Evolutionary conservation across 1,140 invertebrate genomes (phyloP), one percentile per base, ranked within the genome.

Genomic region (Drosophila littoralis): DNA sequence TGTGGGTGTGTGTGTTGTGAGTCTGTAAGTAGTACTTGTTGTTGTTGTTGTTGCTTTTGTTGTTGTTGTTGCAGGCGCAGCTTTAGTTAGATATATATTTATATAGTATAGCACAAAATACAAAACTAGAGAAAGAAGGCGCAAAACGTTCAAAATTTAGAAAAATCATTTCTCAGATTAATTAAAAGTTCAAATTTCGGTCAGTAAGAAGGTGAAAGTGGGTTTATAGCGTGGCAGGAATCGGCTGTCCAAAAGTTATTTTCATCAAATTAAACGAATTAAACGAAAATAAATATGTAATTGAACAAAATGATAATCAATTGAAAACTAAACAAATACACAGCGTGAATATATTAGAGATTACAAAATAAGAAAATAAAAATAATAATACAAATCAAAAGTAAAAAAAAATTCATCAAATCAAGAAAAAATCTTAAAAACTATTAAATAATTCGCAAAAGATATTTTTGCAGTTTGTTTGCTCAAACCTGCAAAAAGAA

Each of bases 401-500:
- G 40, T 58, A 17, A 17, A 22, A 42, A 60, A 42, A 72, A 78
- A 59, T 66, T 38, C 46, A 63, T 60, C 57, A 76, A 55, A 72
- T 66, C 43, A 77, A 75, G n/a, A 60, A 52, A 40, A 59, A 70
- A 48, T 55, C 59, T 70, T 79, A 65, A 42, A 13, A 63, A 45
- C 57, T 54, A 45, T 42, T 15, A 61, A 57, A 36, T 35, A 48
- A 17, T 46, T 46, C 32, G 33, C 28, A 48, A 28, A 28, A 28
- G 22, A 46, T 52, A 9, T 48, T 38, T 57, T 54, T 54, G 51
- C 54, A 70, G 60, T 75, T 82, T 76, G 77, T 67, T 75, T 71
- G 74, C 60, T 76, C 55, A 77, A 74, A 79, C 76, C 79, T 88
- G 79, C 66, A 88, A 88, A 82, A 78, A 88, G 77, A 79, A 81